These are phyloP conservation scores for Pseudomugil tenellus DNA, from an alignment of 2,797 vertebrate genomes.

Conservation along the genomic window DNA sequence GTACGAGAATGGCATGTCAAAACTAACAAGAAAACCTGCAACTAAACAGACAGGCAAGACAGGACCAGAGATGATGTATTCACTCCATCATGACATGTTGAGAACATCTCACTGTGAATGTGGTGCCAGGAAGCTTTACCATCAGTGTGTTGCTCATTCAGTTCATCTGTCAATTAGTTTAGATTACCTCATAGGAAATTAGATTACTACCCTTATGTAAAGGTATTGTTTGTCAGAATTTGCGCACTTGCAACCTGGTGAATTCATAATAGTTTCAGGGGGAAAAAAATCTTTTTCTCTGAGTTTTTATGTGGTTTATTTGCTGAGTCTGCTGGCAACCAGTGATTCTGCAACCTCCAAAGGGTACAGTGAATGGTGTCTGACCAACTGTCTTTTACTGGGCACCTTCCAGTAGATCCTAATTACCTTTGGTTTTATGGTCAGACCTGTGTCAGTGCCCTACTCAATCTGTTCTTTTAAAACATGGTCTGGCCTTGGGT, in stretches of 20 bases:
- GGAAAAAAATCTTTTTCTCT: conserved; percentile 37
- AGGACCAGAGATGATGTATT: conserved; percentile 36
- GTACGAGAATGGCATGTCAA: conserved; percentile 16
- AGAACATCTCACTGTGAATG: conserved; percentile 37
- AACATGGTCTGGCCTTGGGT: conserved; percentile 82
- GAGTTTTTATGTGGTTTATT: conserved; percentile 39
- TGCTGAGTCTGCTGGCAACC: conserved; percentile 26
- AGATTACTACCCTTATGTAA: conserved; percentile 62
- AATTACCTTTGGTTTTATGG: conserved; percentile 82
- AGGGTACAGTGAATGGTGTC: conserved; percentile 61
- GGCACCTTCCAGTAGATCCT: conserved; percentile 70
- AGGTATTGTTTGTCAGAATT: conserved; percentile 73
- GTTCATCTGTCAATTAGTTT: conserved; percentile 71
- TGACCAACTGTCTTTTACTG: conserved; percentile 72
- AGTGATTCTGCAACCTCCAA: conserved; percentile 21
- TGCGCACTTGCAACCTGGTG: conserved; percentile 55
- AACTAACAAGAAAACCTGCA: conserved; percentile 24
- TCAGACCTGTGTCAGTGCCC: conserved; percentile 70
- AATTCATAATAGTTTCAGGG: conserved; percentile 54
- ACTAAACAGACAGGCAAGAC: conserved; percentile 36
- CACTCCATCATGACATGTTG: conserved; percentile 27
- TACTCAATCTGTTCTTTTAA: conserved; percentile 78
- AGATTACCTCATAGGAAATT: conserved; percentile 70
- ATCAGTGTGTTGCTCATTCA: conserved; percentile 47
- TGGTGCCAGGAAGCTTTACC: conserved; percentile 54